Evolutionary conservation across 2,888 invertebrate species (phyloP).

Genomic region (Myopa tessellatipennis): DNA sequence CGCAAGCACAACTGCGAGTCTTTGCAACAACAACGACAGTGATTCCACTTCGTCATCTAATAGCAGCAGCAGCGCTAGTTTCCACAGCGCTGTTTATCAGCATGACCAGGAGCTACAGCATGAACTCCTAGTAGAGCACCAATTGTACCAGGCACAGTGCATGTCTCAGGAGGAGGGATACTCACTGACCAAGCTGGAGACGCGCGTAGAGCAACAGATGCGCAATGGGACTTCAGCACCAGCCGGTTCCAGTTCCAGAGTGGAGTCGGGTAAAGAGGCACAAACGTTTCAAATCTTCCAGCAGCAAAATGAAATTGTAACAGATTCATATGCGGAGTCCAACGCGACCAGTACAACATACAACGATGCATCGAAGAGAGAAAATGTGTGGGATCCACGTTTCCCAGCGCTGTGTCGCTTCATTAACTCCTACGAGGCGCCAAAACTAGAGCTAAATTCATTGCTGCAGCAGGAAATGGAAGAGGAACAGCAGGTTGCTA

Average conservation of each 20-base stretch:
- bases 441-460: constrained; percentile 56
- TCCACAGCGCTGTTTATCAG: constrained; percentile 35
- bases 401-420: background rate
- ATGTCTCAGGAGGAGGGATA: constrained; percentile 64
- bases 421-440: background rate
- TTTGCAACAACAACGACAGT: constrained; percentile 43
- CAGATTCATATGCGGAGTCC: constrained; percentile 14
- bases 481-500: constrained; percentile 60
- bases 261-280: constrained; percentile 36
- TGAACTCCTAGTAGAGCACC: constrained; percentile 62
- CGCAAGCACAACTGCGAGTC: constrained; percentile 35
- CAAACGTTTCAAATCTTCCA: constrained; percentile 54
- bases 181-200: constrained; percentile 65
- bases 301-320: constrained; percentile 30
- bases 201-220: constrained; percentile 58
- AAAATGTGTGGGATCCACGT: constrained; percentile 19
- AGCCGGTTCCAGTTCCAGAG: constrained; percentile 13
- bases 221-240: constrained; percentile 39
- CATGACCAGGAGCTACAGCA: constrained; percentile 47
- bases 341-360: background rate
- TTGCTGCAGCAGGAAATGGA: constrained; percentile 61
- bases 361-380: constrained; percentile 35
- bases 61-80: constrained; percentile 34
- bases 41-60: constrained; percentile 30
- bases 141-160: constrained; percentile 63